A percentile compares a stretch with the other conserved stretches of the same genome.
Conservation (phyloP, 2,113 vertebrate species). For the Uropsilus gracilis region DNA sequence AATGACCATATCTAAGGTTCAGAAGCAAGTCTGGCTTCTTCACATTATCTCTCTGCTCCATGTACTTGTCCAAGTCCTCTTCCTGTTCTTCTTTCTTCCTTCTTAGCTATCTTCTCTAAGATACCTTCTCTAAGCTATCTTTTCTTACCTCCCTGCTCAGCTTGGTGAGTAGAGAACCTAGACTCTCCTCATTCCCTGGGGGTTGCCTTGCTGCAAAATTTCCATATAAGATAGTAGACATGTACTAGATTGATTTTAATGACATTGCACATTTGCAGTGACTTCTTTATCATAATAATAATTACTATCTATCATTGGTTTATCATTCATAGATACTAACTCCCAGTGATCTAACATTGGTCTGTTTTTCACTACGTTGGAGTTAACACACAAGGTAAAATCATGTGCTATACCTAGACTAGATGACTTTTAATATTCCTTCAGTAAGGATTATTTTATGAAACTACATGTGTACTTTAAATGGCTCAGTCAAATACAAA, state of each 20-base stretch:
- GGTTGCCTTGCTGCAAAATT: background rate
- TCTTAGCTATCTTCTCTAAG: background rate
- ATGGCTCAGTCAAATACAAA: background rate
- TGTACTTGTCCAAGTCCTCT: background rate
- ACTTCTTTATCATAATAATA: background rate
- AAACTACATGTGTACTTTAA: background rate
- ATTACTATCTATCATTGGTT: too few relatives aligned
- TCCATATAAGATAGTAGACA: too few relatives aligned
- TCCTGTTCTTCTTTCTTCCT: background rate
- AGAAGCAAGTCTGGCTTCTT: background rate
- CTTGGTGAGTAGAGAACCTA: too few relatives aligned
- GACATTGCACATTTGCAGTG: background rate
- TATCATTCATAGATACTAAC: too few relatives aligned
- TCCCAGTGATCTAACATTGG: too few relatives aligned
- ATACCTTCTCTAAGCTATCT: too few relatives aligned
- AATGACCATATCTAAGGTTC: background rate
- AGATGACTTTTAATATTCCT: too few relatives aligned
- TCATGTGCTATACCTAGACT: background rate
- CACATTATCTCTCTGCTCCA: background rate
- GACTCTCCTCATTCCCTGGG: too few relatives aligned
- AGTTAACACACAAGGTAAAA: background rate
- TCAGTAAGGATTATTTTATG: background rate
- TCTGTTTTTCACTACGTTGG: background rate
- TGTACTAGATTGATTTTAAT: background rate
- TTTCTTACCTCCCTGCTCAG: background rate